phyloP scores from a whole-genome alignment of 2,797 vertebrate genomes.

The Syngnathus rostellatus region DNA sequence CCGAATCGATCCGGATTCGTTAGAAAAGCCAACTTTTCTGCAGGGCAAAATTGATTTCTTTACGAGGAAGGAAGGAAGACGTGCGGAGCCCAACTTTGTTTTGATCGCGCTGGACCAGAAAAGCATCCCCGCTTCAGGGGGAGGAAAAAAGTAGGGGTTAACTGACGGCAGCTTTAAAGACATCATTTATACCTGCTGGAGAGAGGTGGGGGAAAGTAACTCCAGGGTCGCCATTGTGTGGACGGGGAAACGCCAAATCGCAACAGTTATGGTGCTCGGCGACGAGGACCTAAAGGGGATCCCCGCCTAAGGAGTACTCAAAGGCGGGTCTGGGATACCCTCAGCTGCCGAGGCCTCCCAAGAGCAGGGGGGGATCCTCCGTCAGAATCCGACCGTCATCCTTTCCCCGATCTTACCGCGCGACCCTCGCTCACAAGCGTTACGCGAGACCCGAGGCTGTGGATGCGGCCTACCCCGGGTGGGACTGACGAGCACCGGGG shows the following conservation, averaged over 20 bases:
- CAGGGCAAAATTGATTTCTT: not conserved
- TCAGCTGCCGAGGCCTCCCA: slow-evolving; percentile 61
- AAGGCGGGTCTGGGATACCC: slow-evolving; percentile 62
- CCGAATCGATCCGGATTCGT: slow-evolving; percentile 84
- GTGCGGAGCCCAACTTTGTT: slow-evolving; percentile 60
- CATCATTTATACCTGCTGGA: slow-evolving; percentile 47
- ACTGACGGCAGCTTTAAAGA: slow-evolving; percentile 42
- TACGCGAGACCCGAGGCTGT: slow-evolving; percentile 66
- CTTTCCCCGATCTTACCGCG: slow-evolving; percentile 32
- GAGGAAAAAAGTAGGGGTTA: slow-evolving; percentile 35
- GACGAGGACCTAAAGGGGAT: slow-evolving; percentile 55
- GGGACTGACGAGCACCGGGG: slow-evolving; percentile 61
- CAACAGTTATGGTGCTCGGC: slow-evolving; percentile 47
- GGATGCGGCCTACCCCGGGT: slow-evolving; percentile 69
- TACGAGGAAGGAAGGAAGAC: slow-evolving; percentile 22
- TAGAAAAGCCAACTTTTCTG: slow-evolving; percentile 38
- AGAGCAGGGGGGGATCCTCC: slow-evolving; percentile 50
- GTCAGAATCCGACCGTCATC: slow-evolving; percentile 24
- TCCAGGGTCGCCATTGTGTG: slow-evolving; percentile 60
- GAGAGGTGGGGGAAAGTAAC: slow-evolving; percentile 31
- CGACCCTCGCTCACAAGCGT: slow-evolving; percentile 20
- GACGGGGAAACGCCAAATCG: slow-evolving; percentile 28
- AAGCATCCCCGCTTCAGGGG: slow-evolving; percentile 49
- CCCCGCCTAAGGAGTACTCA: slow-evolving; percentile 55
- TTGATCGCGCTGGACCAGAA: slow-evolving; percentile 55